phyloP scores from a whole-genome alignment of 2,888 invertebrate species.

The Drosophila quinaria region DNA sequence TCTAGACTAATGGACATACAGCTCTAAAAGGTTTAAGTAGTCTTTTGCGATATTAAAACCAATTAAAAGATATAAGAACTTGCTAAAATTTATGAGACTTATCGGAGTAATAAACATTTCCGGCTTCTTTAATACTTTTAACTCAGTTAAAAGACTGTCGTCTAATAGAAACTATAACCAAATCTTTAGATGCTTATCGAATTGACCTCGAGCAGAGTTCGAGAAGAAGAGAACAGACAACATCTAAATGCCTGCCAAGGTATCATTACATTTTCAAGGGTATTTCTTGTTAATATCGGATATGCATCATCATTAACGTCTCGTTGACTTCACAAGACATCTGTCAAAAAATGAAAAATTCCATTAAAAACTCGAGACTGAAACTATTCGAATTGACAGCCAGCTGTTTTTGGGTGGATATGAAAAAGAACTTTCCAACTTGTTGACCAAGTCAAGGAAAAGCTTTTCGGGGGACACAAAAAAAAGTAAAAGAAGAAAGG shows the following conservation, averaged over 20 bases:
- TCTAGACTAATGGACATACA: neutral
- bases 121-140: neutral
- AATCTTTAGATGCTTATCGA: slow-evolving; percentile 18
- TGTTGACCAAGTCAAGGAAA: slow-evolving; percentile 56
- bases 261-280: slow-evolving; percentile 24
- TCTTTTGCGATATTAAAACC: neutral
- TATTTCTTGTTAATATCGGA: slow-evolving; percentile 10
- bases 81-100: neutral
- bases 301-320: slow-evolving; percentile 25
- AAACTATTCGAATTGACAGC: slow-evolving; percentile 32
- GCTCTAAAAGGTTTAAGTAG: neutral
- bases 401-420: slow-evolving; percentile 24
- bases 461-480: slow-evolving; percentile 36
- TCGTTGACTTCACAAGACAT: slow-evolving; percentile 17
- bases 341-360: slow-evolving; percentile 48
- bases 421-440: slow-evolving; percentile 71
- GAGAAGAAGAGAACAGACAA: neutral
- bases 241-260: neutral
- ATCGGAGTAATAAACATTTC: slow-evolving; percentile 5
- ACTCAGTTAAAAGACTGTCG: neutral
- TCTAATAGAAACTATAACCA: slow-evolving; percentile 1
- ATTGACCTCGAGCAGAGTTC: slow-evolving; percentile 9
- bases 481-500: slow-evolving; percentile 71
- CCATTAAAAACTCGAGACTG: slow-evolving; percentile 32
- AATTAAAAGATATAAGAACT: neutral